Percentiles rank a stretch among this genome's conserved stretches.
Conservation (phyloP, 2,113 vertebrate species). For the Sphyrna mokarran region DNA sequence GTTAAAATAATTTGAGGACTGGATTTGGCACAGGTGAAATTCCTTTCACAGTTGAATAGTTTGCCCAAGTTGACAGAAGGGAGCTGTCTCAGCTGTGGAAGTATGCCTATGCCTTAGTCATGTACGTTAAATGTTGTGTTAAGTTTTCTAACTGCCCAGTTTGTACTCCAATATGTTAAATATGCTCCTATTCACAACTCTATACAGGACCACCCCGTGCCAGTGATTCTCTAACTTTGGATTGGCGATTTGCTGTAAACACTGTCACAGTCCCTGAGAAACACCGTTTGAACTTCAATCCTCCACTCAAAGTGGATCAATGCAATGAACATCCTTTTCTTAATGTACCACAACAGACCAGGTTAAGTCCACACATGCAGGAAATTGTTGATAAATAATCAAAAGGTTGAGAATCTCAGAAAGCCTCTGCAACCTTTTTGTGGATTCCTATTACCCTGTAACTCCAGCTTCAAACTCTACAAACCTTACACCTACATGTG, state of each 20-base stretch:
- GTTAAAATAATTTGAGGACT: neutral
- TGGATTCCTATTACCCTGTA: neutral
- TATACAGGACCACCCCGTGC: neutral
- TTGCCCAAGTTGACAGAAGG: neutral
- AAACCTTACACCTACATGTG: neutral
- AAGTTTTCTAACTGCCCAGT: neutral
- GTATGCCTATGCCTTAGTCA: neutral
- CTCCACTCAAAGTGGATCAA: neutral
- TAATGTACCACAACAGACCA: neutral
- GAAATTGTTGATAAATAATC: neutral
- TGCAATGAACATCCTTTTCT: neutral
- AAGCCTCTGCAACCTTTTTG: neutral
- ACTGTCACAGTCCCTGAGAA: neutral
- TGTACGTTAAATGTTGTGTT: neutral
- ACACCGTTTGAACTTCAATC: neutral
- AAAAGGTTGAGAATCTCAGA: neutral
- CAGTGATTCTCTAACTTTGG: neutral
- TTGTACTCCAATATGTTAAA: neutral
- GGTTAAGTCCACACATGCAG: neutral
- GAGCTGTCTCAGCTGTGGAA: neutral
- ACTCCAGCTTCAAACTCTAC: neutral
- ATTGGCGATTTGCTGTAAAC: neutral
- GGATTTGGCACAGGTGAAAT: neutral
- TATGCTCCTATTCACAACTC: neutral
- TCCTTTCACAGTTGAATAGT: neutral